phyloP scores from a whole-genome alignment of 1,140 invertebrate genomes.

The Pachypeltis micranthus region DNA sequence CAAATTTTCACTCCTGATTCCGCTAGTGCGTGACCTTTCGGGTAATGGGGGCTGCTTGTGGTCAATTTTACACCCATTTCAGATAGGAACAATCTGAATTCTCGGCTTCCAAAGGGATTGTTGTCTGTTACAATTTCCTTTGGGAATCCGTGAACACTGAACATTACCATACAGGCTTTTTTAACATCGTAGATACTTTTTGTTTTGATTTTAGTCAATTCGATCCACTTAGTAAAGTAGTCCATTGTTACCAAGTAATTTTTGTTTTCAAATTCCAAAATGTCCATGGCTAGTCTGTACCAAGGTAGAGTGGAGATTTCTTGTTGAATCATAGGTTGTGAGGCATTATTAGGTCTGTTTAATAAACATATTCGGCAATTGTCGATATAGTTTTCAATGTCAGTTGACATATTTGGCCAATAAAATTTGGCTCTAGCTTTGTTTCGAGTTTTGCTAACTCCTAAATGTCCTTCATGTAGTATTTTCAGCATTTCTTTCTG shows the following conservation, averaged over 20 bases:
- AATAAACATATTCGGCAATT: conserved; percentile 2
- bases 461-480: conserved; percentile 11
- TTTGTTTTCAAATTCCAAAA: conserved; percentile 5
- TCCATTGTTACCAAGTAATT: conserved; percentile 2
- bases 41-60: conserved; percentile 2
- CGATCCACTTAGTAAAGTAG: conserved; percentile 2
- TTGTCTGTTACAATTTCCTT: neutral
- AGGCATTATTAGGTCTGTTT: conserved; percentile 1
- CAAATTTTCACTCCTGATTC: conserved; percentile 1
- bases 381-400: neutral
- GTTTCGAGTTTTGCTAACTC: neutral
- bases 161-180: conserved; percentile 5
- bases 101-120: conserved; percentile 4
- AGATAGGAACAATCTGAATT: neutral
- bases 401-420: conserved; percentile 11
- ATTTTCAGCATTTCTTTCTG: neutral
- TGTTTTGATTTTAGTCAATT: neutral
- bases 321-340: neutral
- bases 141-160: neutral
- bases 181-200: neutral
- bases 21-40: conserved; percentile 1
- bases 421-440: conserved; percentile 1
- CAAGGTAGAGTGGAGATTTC: neutral
- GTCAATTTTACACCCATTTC: neutral
- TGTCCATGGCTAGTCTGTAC: neutral